Percentiles rank a stretch among this genome's conserved stretches.
These are phyloP conservation scores for Nephrotoma appendiculata DNA, from an alignment of 2,888 invertebrate species.

Conservation along the genomic window DNA sequence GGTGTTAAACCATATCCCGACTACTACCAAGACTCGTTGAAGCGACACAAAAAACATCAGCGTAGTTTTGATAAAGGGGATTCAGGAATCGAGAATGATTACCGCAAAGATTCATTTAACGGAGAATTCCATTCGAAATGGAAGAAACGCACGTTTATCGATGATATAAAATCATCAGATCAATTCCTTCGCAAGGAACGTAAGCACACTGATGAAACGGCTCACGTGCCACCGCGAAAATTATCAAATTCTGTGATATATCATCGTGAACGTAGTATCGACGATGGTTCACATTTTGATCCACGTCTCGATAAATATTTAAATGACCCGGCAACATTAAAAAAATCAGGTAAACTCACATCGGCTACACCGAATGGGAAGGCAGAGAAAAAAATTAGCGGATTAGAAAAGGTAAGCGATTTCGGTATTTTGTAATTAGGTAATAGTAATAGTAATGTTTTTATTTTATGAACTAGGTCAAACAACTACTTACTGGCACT, in stretches of 20 bases:
- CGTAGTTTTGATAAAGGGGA: constrained; percentile 42
- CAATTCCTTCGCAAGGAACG: constrained; percentile 58
- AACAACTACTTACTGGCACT: constrained; percentile 59
- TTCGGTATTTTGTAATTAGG: no score
- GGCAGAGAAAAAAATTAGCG: constrained; percentile 47
- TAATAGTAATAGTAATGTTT: not conserved
- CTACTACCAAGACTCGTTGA: constrained; percentile 41
- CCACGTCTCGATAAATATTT: constrained; percentile 44
- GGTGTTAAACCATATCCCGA: constrained; percentile 30
- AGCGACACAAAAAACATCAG: constrained; percentile 35
- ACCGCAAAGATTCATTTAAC: constrained; percentile 51
- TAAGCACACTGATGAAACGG: constrained; percentile 49
- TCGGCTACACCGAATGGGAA: constrained; percentile 21
- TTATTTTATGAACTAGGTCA: constrained; percentile 36
- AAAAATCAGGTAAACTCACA: not conserved
- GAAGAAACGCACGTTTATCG: constrained; percentile 37
- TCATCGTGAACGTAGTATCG: constrained; percentile 41
- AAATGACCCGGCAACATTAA: constrained; percentile 32
- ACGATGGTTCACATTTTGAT: constrained; percentile 52
- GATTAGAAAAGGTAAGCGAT: constrained; percentile 49
- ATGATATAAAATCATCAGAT: constrained; percentile 54
- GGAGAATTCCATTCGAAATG: constrained; percentile 36
- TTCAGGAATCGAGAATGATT: constrained; percentile 71
- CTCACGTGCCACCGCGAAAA: constrained; percentile 29
- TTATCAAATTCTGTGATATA: constrained; percentile 38